Evolutionary conservation across 2,113 vertebrate genomes (phyloP), one percentile per base, ranked within the genome.

Genomic region (Apistogramma diplotaenia): DNA sequence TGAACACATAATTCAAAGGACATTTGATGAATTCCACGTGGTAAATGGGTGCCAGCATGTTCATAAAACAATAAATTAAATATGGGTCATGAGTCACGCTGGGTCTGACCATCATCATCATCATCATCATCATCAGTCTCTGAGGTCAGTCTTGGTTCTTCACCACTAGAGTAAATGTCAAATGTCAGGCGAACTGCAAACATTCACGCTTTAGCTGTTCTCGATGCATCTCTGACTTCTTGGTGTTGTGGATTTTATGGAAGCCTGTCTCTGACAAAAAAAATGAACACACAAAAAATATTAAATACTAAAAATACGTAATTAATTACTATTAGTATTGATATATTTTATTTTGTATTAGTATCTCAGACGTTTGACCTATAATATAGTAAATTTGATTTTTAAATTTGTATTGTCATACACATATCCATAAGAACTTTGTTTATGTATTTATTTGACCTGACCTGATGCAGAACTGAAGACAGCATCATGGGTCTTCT

Each of bases 1-100:
- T 79, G 19, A 67, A 31, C 25, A 74, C 65, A 35, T 85, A 65
- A 78, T 79, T 35, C 2, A 46, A 62, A 46, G 58, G 27, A 75
- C 61, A 72, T 89, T 87, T 72, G 40, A 79, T 75, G 40, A 35
- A 46, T 46, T 87, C 75, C 84, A 46, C 70, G 25, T 81, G n/a
- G 58, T 67, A 6, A 54, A 3, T 61, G 16, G 67, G 49, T 60
- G 58, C 33, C 70, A 15, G 37, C 71, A 33, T 78, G 46, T 57
- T 61, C 1, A 83, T 33, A 74, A 70, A 51, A 78, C 59, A 57
- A 62, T 79, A 13, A 78, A 21, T 49, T 18, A 31, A 59, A 62
- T 6, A 3, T 70, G 76, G 57, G 51, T 78, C 51, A 62, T 18
- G 51, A 35, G 31, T 83, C 21, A 46, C 21, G 31, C 25, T 54